These are phyloP conservation scores for Unio pictorum DNA, from an alignment of 2,888 invertebrate genomes.

Conservation along the genomic window DNA sequence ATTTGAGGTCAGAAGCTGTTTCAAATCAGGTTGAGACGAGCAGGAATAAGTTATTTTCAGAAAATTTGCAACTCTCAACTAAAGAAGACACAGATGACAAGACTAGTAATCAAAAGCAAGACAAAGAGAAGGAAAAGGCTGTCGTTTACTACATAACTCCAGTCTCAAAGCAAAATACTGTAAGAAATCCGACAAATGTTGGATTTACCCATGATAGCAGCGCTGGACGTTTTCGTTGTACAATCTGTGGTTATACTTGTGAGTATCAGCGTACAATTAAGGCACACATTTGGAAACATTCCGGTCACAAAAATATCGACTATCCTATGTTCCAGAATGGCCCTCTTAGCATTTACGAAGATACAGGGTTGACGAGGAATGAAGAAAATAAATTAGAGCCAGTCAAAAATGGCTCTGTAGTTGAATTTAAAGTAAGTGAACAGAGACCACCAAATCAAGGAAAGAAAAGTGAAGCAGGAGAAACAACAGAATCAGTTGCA, in stretches of 20 bases:
- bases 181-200: conserved; percentile 18
- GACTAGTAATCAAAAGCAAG: neutral
- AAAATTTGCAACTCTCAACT: no score
- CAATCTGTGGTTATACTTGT: conserved; percentile 67
- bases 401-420: no score
- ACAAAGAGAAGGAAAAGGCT: conserved; percentile 8
- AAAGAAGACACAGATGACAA: no score
- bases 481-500: conserved; percentile 1
- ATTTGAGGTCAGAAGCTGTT: no score
- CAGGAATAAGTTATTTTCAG: no score
- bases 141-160: conserved; percentile 30
- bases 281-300: conserved; percentile 71
- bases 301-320: conserved; percentile 66
- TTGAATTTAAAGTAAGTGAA: no score
- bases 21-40: no score
- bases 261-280: conserved; percentile 69
- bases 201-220: conserved; percentile 54
- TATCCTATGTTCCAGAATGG: conserved; percentile 70
- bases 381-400: neutral
- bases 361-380: conserved; percentile 12
- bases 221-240: conserved; percentile 61
- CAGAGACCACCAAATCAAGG: no score
- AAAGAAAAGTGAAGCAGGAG: neutral
- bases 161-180: conserved; percentile 35
- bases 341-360: conserved; percentile 66